Evolutionary conservation across 2,888 invertebrate species (phyloP), one percentile per base, ranked within the genome.

Genomic region (Phaonia tiefii): DNA sequence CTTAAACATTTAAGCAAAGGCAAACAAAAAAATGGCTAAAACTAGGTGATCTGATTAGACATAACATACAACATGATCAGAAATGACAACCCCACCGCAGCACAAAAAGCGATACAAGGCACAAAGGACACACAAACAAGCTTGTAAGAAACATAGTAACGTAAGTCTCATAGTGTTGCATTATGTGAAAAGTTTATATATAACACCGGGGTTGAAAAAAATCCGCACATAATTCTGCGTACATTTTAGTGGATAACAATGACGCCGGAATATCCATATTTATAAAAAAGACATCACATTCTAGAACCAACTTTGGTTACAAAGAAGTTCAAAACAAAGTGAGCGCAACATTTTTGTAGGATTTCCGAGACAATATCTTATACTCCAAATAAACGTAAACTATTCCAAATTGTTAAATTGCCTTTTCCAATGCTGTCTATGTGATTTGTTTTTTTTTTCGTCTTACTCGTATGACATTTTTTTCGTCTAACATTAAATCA

Each of bases 41-140:
- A 69, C 75, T 75, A 72, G 78, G 78, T 72, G 81, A 81, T 81
- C 75, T 81, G 81, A 81, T 78, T 81, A 75, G 71, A 72, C 72
- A 72, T 56, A 63, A 78, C 81, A 81, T 81, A 78, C 81, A 81
- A 78, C 78, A 81, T 75, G 75, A 70, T 71, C 75, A 78, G 46
- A 81, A 81, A 76, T 65, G 44, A 58, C 74, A 74, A 67, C 49
- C 37, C 37, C 69, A 66, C 20, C 44, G 46, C 31, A 74, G 31
- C 63, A 63, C 42, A 11, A 13, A 44, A 11, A 11, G n/a, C 44
- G 4, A 13, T 17, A 56, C 56, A 56, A 56, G 26, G 22, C 65
- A 31, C 46, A 60, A 76, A 60, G 26, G 26, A 46, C 51, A 63
- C 44, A 73, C 56, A 26, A 15, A 67, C 54, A 63, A 44, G 63